Base-by-base conservation (phyloP, 2,888 invertebrate species). In the Lobophora halterata region DNA sequence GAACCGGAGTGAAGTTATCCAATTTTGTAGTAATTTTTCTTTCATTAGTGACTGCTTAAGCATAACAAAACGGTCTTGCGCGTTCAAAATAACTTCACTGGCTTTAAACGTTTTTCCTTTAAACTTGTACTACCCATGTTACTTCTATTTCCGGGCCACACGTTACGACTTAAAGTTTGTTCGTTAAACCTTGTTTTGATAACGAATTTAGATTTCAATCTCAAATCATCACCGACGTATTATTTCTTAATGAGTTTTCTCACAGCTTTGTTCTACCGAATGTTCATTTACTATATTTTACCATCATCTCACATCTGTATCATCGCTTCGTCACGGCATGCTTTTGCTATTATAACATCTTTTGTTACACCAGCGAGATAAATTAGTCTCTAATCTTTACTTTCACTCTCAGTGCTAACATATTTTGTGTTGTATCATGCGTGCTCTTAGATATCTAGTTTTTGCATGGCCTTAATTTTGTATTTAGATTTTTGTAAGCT, bases 311-410 rank as follows among this genome's bases (percentile, higher is more conserved):
- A 34, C 44, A 39, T 38, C 32, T 41, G 37, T 41, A 33, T 38
- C 38, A 46, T 38, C 46, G 41, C 24, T 49, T 43, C 52, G 46
- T 52, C 52, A 49, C 49, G 47, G 47, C 41, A 43, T 53, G 52
- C 55, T 55, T 55, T 55, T 34, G 46, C 56, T 55, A 53, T 48
- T 53, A 55, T 55, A 52, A 46, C 39, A 45, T 36, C 41, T 44
- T 41, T 43, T 40, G 48, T 59, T 57, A 41, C 53, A 56, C 47
- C 50, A 53, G 28, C 29, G 14, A 39, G 43, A 49, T 58, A 44
- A 48, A 46, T 46, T 44, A 41, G 41, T 18, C 11, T 17, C 26
- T 43, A 28, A 40, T 47, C 45, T 50, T 49, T 32, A 50, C 50
- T 53, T 52, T 53, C 50, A 48, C 52, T 46, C 32, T 30, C 29